These are phyloP conservation scores for Druon quercuslanigerum DNA, from an alignment of 1,140 invertebrate genomes.

Conservation along the genomic window DNA sequence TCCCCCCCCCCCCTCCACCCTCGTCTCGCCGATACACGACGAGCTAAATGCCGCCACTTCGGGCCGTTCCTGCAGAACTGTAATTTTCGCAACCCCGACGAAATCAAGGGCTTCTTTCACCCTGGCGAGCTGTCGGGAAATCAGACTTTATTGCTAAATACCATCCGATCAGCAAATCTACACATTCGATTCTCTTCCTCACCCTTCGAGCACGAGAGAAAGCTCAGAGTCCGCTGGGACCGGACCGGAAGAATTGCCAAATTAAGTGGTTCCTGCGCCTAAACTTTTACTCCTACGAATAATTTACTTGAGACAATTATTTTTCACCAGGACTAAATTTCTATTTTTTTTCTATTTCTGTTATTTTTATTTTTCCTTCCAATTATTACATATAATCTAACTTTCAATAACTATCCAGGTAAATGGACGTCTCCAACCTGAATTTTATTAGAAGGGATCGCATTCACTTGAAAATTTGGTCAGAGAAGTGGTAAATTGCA, in stretches of 20 bases:
- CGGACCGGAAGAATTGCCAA: conserved; percentile 12
- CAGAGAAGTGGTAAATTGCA: too few relatives aligned
- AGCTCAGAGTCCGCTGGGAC: conserved; percentile 19
- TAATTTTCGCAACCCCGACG: conserved; percentile 74
- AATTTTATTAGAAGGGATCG: too few relatives aligned
- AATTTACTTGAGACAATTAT: too few relatives aligned
- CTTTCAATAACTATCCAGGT: too few relatives aligned
- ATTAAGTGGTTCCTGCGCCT: neutral
- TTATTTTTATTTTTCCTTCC: too few relatives aligned
- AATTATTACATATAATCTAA: too few relatives aligned
- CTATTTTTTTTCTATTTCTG: too few relatives aligned
- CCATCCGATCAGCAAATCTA: conserved; percentile 73
- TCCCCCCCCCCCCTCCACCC: conserved; percentile 46
- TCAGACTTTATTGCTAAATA: conserved; percentile 76
- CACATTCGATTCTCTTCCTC: conserved; percentile 22
- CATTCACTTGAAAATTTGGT: too few relatives aligned
- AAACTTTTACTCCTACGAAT: too few relatives aligned
- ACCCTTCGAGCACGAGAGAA: neutral
- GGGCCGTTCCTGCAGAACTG: conserved; percentile 58
- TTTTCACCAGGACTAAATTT: too few relatives aligned
- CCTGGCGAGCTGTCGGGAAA: conserved; percentile 61
- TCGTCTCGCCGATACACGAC: conserved; percentile 62
- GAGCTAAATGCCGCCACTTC: conserved; percentile 67
- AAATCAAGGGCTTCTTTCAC: conserved; percentile 74
- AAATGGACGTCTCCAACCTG: too few relatives aligned